Evolutionary conservation across 1,140 invertebrate genomes (phyloP), one percentile per base, ranked within the genome.

Genomic region (Panagrolaimus sp.): DNA sequence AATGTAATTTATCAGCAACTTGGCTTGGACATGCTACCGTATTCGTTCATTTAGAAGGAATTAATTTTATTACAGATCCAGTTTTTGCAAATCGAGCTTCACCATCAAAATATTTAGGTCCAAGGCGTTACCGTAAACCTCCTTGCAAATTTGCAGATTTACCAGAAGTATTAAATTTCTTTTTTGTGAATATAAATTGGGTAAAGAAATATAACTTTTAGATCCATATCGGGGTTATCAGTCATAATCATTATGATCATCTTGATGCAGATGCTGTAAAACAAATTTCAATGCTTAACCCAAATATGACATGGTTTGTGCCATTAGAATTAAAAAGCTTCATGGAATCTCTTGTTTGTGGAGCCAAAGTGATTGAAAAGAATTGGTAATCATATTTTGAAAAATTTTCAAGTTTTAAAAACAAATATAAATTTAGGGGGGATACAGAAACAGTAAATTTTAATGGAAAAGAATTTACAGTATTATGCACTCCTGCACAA

Each of bases 161-260:
- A 25, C 76, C 68, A 14, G n/a, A 38, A 38, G 31, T 38, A 38
- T 38, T 38, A 38, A 38, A 38, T 38, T 38, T 38, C 31, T 4
- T 38, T 4, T 38, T 38, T 38, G 31, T 38, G 2, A 4, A 38
- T 38, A 38, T n/a, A n/a, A n/a, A n/a, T n/a, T n/a, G n/a, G 7
- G 2, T 38, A 38, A 38, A 38, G 31, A 38, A n/a, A n/a, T n/a
- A n/a, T n/a, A n/a, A n/a, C n/a, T n/a, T 38, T 38, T 38, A 78
- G 72, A 31, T 76, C 5, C 27, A 77, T 61, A 65, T 76, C 16
- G 76, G 44, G 13, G 63, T 76, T 25, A 76, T 76, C 44, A 76
- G 73, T 38, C 74, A 76, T 53, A 79, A 76, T 44, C 74, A 76
- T 46, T 76, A 78, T 25, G 74, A 76, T 47, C 74, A 76, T 71